A percentile compares a stretch with the other conserved stretches of the same genome.
Evolutionary conservation across 1,140 invertebrate species (phyloP).

Genomic region (Drosophila elegans): DNA sequence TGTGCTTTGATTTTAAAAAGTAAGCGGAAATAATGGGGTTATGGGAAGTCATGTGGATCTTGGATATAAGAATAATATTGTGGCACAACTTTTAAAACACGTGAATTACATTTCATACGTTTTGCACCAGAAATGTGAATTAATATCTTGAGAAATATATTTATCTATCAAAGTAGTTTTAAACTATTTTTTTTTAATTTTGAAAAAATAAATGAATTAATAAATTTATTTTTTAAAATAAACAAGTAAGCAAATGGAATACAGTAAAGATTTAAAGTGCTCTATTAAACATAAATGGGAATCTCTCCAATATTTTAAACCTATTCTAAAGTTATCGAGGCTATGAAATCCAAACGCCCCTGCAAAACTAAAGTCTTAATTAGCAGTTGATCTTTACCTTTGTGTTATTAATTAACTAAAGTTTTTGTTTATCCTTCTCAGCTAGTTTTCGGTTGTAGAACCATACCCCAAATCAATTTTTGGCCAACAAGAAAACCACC

Average conservation of each 20-base stretch:
- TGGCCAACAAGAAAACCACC: slow-evolving; percentile 56
- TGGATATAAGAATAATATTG: no score
- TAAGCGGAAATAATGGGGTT: background rate
- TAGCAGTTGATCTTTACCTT: slow-evolving; percentile 11
- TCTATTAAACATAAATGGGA: no score
- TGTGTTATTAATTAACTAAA: slow-evolving; percentile 36
- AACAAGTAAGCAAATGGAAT: no score
- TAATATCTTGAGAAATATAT: no score
- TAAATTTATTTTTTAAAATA: background rate
- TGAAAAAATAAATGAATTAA: background rate
- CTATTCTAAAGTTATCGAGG: background rate
- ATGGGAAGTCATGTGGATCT: background rate
- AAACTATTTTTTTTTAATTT: no score
- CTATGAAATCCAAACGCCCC: background rate
- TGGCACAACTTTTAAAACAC: no score
- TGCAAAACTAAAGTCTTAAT: slow-evolving; percentile 18
- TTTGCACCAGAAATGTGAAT: no score
- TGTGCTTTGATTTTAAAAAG: slow-evolving; percentile 8
- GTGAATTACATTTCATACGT: no score
- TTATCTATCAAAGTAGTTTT: no score
- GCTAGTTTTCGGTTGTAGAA: background rate
- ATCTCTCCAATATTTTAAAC: no score
- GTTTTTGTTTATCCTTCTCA: slow-evolving; percentile 13
- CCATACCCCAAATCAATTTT: slow-evolving; percentile 51
- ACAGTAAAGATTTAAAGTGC: no score